Evolutionary conservation across 2,113 vertebrate genomes (phyloP).

Genomic region (Gila orcuttii): DNA sequence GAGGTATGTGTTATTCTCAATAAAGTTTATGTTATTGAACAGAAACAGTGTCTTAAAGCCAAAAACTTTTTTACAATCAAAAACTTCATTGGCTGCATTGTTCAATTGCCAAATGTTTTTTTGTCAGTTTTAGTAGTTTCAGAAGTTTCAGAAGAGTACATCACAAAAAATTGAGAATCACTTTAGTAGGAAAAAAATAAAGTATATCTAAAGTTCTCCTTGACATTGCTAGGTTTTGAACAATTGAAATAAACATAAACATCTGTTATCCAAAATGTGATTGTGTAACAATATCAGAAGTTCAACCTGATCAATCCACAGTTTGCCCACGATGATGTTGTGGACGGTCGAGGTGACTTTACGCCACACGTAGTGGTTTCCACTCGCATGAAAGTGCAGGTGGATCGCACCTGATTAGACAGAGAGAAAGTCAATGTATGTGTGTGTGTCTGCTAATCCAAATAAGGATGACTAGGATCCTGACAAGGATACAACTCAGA

Average conservation of each 20-base stretch:
- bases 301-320: slow-evolving; percentile 97
- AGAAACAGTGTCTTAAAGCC: background rate
- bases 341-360: slow-evolving; percentile 98
- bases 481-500: too few species aligned
- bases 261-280: background rate
- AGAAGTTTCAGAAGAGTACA: background rate
- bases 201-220: too few species aligned
- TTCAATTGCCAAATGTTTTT: background rate
- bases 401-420: slow-evolving; percentile 87
- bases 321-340: slow-evolving; percentile 98
- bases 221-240: background rate
- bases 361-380: slow-evolving; percentile 96
- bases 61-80: background rate
- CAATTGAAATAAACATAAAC: background rate
- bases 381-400: slow-evolving; percentile 89
- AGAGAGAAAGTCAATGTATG: slow-evolving; percentile 2
- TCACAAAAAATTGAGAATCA: background rate
- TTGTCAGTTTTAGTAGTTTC: background rate
- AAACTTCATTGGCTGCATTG: background rate
- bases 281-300: background rate
- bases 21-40: background rate
- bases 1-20: background rate
- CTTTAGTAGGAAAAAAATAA: background rate
- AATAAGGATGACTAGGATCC: too few species aligned
- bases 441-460: background rate